A percentile compares a stretch with the other conserved stretches of the same genome.
Conservation (phyloP, 2,888 invertebrate genomes). For the Sisyra nigra region DNA sequence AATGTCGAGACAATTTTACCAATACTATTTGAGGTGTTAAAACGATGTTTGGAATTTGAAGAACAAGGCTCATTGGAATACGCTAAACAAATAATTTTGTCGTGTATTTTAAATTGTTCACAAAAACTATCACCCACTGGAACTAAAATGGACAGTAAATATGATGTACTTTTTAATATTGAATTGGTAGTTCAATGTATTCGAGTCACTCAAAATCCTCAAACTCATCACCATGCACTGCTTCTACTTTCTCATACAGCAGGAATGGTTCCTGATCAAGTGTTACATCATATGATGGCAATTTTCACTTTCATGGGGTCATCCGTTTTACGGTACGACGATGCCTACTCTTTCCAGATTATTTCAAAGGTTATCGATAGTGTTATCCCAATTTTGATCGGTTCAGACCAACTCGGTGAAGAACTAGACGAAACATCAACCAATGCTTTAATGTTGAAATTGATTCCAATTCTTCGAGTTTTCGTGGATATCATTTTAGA, state of each 20-base stretch:
- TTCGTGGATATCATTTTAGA: slow-evolving; percentile 84
- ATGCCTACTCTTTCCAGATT: slow-evolving; percentile 87
- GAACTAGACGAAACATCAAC: slow-evolving; percentile 22
- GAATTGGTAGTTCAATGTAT: slow-evolving; percentile 78
- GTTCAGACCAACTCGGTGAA: slow-evolving; percentile 26
- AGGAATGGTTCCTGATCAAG: slow-evolving; percentile 60
- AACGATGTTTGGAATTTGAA: slow-evolving; percentile 64
- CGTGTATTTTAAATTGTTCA: slow-evolving; percentile 57
- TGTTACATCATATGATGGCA: slow-evolving; percentile 86
- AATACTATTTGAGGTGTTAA: slow-evolving; percentile 59
- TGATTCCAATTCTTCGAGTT: slow-evolving; percentile 60
- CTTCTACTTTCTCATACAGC: slow-evolving; percentile 68
- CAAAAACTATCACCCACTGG: slow-evolving; percentile 32
- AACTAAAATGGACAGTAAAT: slow-evolving; percentile 29
- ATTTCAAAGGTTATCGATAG: slow-evolving; percentile 81
- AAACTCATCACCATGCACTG: slow-evolving; percentile 88
- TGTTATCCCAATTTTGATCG: slow-evolving; percentile 69
- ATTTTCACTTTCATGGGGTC: slow-evolving; percentile 98
- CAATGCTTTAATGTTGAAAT: slow-evolving; percentile 28
- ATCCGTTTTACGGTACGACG: slow-evolving; percentile 81
- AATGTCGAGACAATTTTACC: slow-evolving; percentile 52
- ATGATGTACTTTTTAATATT: slow-evolving; percentile 38
- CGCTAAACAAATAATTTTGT: slow-evolving; percentile 70
- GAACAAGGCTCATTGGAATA: slow-evolving; percentile 75
- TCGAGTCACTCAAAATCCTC: slow-evolving; percentile 79